Base-by-base conservation (phyloP, 2,113 vertebrate species). In the Sterna hirundo region DNA sequence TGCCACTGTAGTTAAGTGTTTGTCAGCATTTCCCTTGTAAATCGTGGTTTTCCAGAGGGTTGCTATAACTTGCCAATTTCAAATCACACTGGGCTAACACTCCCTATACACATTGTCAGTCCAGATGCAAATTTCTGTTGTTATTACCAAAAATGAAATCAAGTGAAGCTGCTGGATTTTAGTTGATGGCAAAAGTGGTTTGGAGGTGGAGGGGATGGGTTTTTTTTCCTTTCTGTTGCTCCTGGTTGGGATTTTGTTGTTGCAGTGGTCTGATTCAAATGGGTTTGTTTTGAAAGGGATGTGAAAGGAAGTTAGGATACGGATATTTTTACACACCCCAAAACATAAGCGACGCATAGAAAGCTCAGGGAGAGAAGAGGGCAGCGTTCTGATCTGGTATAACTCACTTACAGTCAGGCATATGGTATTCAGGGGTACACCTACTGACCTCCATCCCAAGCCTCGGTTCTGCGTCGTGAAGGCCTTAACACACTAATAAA, bases 121-220 rank as follows among this genome's bases (percentile, higher is more conserved):
- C 93, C 96, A 96, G 85, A 94, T 97, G 97, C 91, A 96, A 96
- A 97, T 94, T 97, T 93, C 93, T 91, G 68, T 93, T 91, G 83
- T 95, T 95, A 93, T 95, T 94, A 97, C 97, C 96, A 97, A 96
- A 96, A 97, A 95, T 93, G 95, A 97, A 96, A 97, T 94, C 94
- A 94, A 97, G 93, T 88, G 97, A 96, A 93, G 84, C 92, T 97
- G 51, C 92, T 97, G 89, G 49, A 22, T 95, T 97, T 95, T 76
- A 49, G 65, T 94, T 96, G 81, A 79, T n/a, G 60, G 83, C 79
- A 86, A 89, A 81, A 72, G 32, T 62, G 77, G 58, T 36, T 82
- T 77, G 83, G 38, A 75, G 44, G 26, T 20, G 62, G 84, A 26
- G 26, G 16, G 10, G 6, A 19, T 27, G 52, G 5, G 3, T 2